Percentiles rank a stretch among this genome's conserved stretches.
Conservation (phyloP, 1,140 invertebrate species). For the Chelonus insularis region DNA sequence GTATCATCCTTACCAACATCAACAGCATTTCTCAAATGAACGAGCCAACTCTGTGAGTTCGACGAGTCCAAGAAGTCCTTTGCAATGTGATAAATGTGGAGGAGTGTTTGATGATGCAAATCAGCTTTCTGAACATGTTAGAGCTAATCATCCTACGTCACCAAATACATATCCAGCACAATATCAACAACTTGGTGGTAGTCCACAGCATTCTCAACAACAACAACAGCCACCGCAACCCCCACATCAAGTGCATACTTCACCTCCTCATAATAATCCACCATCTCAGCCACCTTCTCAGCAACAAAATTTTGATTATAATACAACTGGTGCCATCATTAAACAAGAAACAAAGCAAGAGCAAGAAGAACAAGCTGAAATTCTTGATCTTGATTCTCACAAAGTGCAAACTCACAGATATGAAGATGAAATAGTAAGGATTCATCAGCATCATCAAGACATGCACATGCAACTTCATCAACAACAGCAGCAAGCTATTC, state of each 20-base stretch:
- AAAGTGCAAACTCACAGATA: conserved; percentile 67
- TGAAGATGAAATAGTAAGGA: conserved; percentile 46
- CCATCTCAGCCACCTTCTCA: conserved; percentile 49
- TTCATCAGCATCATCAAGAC: conserved; percentile 42
- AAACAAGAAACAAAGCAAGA: conserved; percentile 65
- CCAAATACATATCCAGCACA: conserved; percentile 50
- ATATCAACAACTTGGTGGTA: conserved; percentile 44
- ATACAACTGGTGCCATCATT: conserved; percentile 41
- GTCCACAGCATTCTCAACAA: conserved; percentile 38
- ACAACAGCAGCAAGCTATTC: conserved; percentile 42
- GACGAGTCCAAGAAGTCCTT: conserved; percentile 67
- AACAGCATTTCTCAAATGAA: conserved; percentile 61
- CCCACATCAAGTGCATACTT: conserved; percentile 32
- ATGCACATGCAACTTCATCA: conserved; percentile 38
- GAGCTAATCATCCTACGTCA: conserved; percentile 68
- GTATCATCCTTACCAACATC: conserved; percentile 57
- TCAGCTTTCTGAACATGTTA: conserved; percentile 72
- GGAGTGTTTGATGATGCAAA: conserved; percentile 72
- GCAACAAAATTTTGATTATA: conserved; percentile 57
- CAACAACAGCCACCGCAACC: conserved; percentile 31
- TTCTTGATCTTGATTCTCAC: conserved; percentile 85
- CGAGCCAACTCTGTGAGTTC: conserved; percentile 65
- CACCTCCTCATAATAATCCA: conserved; percentile 34
- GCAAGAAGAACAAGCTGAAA: conserved; percentile 74
- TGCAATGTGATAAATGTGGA: conserved; percentile 81